Base-by-base conservation (phyloP, 1,140 invertebrate species). In the Megalonaias nervosa region DNA sequence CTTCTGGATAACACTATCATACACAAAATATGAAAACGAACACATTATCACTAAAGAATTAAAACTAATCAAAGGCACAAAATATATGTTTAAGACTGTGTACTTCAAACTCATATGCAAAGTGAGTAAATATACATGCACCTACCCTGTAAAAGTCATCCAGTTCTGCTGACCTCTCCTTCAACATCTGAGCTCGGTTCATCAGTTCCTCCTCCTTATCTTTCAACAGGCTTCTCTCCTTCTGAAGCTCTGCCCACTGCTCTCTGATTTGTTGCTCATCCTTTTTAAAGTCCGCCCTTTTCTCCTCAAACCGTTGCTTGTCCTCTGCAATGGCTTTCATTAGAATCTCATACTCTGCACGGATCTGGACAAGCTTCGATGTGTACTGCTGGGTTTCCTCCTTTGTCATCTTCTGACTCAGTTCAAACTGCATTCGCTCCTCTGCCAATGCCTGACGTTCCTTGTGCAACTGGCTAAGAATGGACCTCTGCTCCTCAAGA, bases 391-490 rank as follows among this genome's bases (percentile, higher is more conserved):
- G 77, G 14, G 84, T 66, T 31, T 86, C 84, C 66, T 91, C 89
- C 60, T 80, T 67, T 56, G 67, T 75, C 59, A 87, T 70, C 69
- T 86, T 86, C 79, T 87, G 87, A 26, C 84, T 81, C n/a, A 89
- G 75, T 16, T 81, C 84, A 57, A 89, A 85, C 67, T 87, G 81
- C 9, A 85, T 83, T 78, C 86, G 85, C 76, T 91, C 90, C 75
- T 90, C 89, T 1, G 88, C 86, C 65, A 91, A 71, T 2, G 71
- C 75, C 56, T 88, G 81, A n/a, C 89, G 75, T 71, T 91, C 90
- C 65, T 88, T 86, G 75, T 85, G 82, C 60, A 90, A 70, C 76
- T 90, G 86, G 55, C 79, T 74, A 65, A 89, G 66, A n/a, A 83
- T 80, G 16, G 80, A 73, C 38, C 81, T 83, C 81, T 90, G 88